Base-by-base conservation (phyloP, 2,797 vertebrate genomes). In the Melanotaenia parkinsoni region DNA sequence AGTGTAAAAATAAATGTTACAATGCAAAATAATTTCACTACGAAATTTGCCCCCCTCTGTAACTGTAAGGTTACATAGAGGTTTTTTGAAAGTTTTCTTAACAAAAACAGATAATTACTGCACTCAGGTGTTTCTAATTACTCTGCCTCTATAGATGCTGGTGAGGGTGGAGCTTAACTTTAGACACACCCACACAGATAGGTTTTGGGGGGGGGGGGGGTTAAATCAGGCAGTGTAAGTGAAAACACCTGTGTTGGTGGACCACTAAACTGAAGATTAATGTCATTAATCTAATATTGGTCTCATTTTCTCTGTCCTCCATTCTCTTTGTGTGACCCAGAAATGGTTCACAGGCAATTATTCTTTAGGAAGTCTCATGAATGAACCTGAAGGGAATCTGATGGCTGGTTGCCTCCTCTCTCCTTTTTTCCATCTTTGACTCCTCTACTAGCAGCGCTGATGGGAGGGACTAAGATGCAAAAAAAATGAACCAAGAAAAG, bases 91-190 rank as follows among this genome's bases (percentile, higher is more conserved):
- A 16, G n/a, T 26, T 37, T 7, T 1, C 30, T 3, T 40, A 67
- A 40, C 28, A 64, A 58, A 6, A 71, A 57, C 22, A 11, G 7
- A 61, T n/a, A 37, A 28, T 32, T 9, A 43, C 18, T n/a, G 30
- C 12, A 8, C 45, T 38, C 20, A 30, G 7, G 28, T 74, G 67
- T 60, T 74, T 69, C 45, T 22, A 63, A 33, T 70, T 58, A 37
- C 68, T 58, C 20, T 53, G 13, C 3, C 68, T 57, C 20, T 53
- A 18, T 2, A 63, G 37, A 57, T 43, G 50, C 30, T 64, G 45
- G 24, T 65, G 33, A 3, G 35, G 45, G 16, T n/a, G 37, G 22
- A 22, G 65, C 26, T 51, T 3, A n/a, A 30, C 40, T 64, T 61
- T 28, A 10, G 61, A 32, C 43, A 1, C 12, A 37, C 22, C 47